Conservation (phyloP, 1,140 invertebrate species). For the Saccostrea cuccullata region DNA sequence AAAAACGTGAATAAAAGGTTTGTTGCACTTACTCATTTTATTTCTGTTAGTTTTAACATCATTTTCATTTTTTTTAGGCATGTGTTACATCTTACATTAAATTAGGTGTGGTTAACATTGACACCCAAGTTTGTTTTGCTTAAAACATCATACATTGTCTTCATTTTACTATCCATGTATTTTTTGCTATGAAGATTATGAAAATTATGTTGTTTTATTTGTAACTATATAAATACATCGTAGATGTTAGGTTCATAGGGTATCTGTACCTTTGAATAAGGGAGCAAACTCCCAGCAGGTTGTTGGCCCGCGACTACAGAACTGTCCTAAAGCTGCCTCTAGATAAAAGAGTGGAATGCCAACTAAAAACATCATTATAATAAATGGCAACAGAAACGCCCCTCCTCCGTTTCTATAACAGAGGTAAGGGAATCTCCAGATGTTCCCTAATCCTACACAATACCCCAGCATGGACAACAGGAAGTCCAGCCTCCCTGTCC, state of each 20-base stretch:
- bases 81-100: too few species aligned
- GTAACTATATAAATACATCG: too few species aligned
- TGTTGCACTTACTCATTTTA: too few species aligned
- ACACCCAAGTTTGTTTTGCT: too few species aligned
- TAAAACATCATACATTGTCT: too few species aligned
- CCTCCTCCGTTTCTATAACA: constrained; percentile 75
- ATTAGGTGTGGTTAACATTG: too few species aligned
- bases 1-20: not conserved
- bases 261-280: constrained; percentile 85
- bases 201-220: too few species aligned
- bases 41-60: too few species aligned
- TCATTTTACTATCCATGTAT: too few species aligned
- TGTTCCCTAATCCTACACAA: constrained; percentile 91
- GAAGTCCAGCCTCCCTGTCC: constrained; percentile 93
- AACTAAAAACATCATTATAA: constrained; percentile 82
- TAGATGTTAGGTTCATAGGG: not conserved
- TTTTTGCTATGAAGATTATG: too few species aligned
- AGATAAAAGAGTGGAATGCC: constrained; percentile 87
- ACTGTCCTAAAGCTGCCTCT: constrained; percentile 88
- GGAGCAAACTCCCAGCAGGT: constrained; percentile 89
- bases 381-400: constrained; percentile 86
- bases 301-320: constrained; percentile 86
- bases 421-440: constrained; percentile 92
- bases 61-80: too few species aligned
- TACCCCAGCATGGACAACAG: constrained; percentile 89